Base-by-base conservation (phyloP, 2,888 invertebrate species). In the Agrotis ipsilon region DNA sequence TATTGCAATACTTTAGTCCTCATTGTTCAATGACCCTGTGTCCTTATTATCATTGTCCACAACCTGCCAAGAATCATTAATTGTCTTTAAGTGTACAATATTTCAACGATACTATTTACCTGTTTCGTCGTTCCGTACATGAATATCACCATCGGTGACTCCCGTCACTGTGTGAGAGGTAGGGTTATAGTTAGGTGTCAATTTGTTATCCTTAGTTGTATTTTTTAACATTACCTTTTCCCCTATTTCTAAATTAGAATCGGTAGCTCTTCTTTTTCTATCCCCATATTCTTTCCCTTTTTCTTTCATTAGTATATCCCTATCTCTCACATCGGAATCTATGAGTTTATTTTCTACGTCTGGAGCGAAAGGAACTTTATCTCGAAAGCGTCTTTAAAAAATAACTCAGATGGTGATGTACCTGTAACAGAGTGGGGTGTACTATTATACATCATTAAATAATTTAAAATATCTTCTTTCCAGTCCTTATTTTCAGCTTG, bases 371-470 rank as follows among this genome's bases (percentile, higher is more conserved):
- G 59, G 59, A 46, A 59, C 18, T 46, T 59, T 59, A 18, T 59
- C 59, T 45, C 58, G 43, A 2, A 45, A 21, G 9, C 43, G 58
- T 18, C 45, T 45, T 59, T 46, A 21, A 59, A 59, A 46, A 59
- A 59, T 18, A 46, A 13, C 18, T 59, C 45, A n/a, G 39, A 11
- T 45, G 63, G 45, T 13, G 32, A 43, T 45, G 13, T 24, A 45
- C 59, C 59, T 46, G 59, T 59, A 24, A 24, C 24, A 45, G 45
- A 46, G 24, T 89, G 88, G 11, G 89, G 89, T 13, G 88, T 62
- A 19, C 57, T 66, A 16, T 63, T 67, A 66, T 89, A 84, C 85
- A 83, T 86, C 6, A 62, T 75, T 4, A 86, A 18, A 57, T 87
- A 86, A n/a, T 84, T 63, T 0, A 43, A 18, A 5, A 87, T 43